Conservation (phyloP, 2,888 invertebrate species). For the Agonopterix alstromeriana region DNA sequence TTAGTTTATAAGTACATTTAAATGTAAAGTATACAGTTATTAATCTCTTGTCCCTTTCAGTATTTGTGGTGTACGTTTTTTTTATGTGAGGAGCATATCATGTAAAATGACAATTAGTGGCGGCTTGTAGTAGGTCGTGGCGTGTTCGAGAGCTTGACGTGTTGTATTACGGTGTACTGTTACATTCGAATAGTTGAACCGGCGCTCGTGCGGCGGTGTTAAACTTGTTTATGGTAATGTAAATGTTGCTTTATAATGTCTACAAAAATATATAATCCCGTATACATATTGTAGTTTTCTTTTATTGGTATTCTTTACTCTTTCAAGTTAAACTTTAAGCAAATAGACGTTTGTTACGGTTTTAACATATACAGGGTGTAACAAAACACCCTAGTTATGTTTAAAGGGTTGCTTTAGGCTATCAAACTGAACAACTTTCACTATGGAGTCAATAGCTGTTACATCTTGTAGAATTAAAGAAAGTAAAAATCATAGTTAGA, state of each 20-base stretch:
- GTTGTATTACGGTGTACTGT: conserved; percentile 67
- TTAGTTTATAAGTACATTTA: conserved; percentile 67
- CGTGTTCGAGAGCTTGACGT: conserved; percentile 32
- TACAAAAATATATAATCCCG: conserved; percentile 75
- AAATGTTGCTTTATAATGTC: conserved; percentile 78
- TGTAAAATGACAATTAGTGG: conserved; percentile 30
- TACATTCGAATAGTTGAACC: conserved; percentile 73
- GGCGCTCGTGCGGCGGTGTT: conserved; percentile 43
- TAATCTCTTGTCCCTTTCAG: conserved; percentile 72
- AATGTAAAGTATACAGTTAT: conserved; percentile 70
- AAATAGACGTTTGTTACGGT: no score
- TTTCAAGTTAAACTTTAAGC: no score
- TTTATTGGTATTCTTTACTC: conserved; percentile 11
- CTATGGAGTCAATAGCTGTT: no score
- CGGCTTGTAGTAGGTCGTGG: conserved; percentile 13
- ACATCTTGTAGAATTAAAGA: no score
- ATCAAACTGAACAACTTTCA: no score
- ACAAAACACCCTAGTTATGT: no score
- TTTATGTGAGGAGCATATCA: conserved; percentile 50
- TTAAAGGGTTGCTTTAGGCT: no score
- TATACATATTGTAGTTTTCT: conserved; percentile 55
- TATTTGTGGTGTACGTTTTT: conserved; percentile 68
- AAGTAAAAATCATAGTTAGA: no score
- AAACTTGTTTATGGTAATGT: conserved; percentile 71
- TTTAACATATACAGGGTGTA: no score